These are phyloP conservation scores for Zeugodacus cucurbitae DNA, from an alignment of 1,140 invertebrate genomes.

Conservation along the genomic window DNA sequence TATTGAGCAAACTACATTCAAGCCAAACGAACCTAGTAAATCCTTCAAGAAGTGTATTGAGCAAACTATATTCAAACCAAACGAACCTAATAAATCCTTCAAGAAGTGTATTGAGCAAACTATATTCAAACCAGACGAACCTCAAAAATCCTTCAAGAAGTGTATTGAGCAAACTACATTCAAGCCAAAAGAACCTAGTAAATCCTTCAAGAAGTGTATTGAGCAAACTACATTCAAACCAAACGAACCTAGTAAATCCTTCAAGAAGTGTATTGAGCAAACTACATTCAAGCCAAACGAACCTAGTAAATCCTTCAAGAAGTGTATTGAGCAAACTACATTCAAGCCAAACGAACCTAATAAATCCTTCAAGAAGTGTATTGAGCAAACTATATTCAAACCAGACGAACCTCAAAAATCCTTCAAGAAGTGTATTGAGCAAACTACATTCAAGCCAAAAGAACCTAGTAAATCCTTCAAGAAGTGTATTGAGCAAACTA, in stretches of 20 bases:
- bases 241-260: background rate
- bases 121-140: background rate
- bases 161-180: background rate
- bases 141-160: background rate
- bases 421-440: too few species aligned
- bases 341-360: too few species aligned
- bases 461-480: too few species aligned
- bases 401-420: too few species aligned
- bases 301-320: too few species aligned
- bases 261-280: background rate
- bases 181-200: background rate
- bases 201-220: background rate
- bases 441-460: too few species aligned
- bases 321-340: background rate
- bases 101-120: background rate
- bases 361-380: too few species aligned
- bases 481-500: too few species aligned
- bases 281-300: background rate
- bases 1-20: background rate
- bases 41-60: background rate
- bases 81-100: background rate
- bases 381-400: too few species aligned
- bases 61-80: background rate
- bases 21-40: background rate
- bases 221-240: background rate